Percentiles rank a stretch among this genome's conserved stretches.
Evolutionary conservation across 1,140 invertebrate genomes (phyloP).

Genomic region (Caenorhabditis remanei): DNA sequence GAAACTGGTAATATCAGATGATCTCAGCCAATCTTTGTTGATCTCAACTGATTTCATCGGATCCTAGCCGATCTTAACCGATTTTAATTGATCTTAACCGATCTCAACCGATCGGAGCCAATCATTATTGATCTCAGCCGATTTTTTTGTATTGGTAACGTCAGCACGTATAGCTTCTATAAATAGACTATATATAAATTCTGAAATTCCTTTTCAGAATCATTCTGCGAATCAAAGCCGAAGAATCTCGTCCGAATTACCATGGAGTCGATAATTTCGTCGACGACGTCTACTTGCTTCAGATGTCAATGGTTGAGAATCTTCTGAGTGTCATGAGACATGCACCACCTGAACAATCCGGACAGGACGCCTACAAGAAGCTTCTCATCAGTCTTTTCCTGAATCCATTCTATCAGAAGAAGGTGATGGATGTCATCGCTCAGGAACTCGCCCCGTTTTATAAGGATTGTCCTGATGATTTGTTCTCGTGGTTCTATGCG

Average conservation of each 20-base stretch:
- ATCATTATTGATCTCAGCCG: no score
- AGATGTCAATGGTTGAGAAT: conserved; percentile 37
- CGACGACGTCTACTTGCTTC: neutral
- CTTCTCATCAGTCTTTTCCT: neutral
- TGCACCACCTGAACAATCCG: neutral
- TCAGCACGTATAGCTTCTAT: no score
- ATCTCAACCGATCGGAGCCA: no score
- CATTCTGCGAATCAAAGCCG: neutral
- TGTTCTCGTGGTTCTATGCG: neutral
- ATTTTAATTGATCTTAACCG: no score
- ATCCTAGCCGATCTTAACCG: no score
- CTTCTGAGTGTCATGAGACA: neutral
- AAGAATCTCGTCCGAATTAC: neutral
- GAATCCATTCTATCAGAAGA: conserved; percentile 44
- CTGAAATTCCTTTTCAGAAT: no score
- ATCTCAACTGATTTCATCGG: no score
- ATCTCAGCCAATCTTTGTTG: no score
- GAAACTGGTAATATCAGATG: no score
- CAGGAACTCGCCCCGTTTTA: neutral
- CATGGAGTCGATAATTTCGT: no score
- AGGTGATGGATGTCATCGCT: neutral
- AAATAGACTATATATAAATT: no score
- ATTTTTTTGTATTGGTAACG: no score
- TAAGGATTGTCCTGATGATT: neutral
- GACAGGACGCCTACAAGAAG: neutral